Conservation (phyloP, 2,888 invertebrate genomes). For the Aporophyla lueneburgensis region DNA sequence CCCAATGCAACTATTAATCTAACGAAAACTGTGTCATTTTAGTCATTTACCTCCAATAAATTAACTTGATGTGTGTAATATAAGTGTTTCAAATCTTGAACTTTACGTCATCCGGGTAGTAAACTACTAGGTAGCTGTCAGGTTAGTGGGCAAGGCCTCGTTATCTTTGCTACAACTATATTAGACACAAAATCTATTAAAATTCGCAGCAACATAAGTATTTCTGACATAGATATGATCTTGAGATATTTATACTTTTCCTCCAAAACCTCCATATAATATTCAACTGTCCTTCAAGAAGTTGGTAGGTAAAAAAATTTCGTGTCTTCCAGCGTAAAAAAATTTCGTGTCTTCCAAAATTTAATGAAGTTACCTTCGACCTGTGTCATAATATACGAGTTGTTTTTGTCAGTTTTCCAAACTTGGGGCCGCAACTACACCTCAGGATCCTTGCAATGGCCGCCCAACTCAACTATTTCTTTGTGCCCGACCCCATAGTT, state of each 20-base stretch:
- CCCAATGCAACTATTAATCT: slow-evolving; percentile 53
- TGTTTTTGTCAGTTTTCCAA: slow-evolving; percentile 65
- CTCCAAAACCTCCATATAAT: neutral
- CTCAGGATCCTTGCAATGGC: slow-evolving; percentile 62
- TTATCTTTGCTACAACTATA: slow-evolving; percentile 13
- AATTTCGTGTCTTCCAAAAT: slow-evolving; percentile 9
- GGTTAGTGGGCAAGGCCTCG: neutral
- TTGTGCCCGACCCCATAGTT: slow-evolving; percentile 83
- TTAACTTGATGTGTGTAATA: slow-evolving; percentile 36
- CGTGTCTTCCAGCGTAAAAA: slow-evolving; percentile 1
- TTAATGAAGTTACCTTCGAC: slow-evolving; percentile 39
- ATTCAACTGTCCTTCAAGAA: neutral
- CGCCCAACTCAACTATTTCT: slow-evolving; percentile 82
- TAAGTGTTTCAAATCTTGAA: slow-evolving; percentile 43
- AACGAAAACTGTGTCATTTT: slow-evolving; percentile 58
- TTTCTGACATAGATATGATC: neutral
- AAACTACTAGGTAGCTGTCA: slow-evolving; percentile 17
- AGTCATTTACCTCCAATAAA: slow-evolving; percentile 52
- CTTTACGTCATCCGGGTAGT: slow-evolving; percentile 23
- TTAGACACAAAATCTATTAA: neutral
- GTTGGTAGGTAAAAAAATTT: slow-evolving; percentile 4
- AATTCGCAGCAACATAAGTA: neutral
- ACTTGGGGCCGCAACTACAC: slow-evolving; percentile 50
- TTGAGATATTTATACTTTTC: neutral
- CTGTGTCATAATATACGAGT: slow-evolving; percentile 47